These are phyloP conservation scores for Phoebastria nigripes DNA, from an alignment of 2,797 vertebrate species.

Conservation along the genomic window DNA sequence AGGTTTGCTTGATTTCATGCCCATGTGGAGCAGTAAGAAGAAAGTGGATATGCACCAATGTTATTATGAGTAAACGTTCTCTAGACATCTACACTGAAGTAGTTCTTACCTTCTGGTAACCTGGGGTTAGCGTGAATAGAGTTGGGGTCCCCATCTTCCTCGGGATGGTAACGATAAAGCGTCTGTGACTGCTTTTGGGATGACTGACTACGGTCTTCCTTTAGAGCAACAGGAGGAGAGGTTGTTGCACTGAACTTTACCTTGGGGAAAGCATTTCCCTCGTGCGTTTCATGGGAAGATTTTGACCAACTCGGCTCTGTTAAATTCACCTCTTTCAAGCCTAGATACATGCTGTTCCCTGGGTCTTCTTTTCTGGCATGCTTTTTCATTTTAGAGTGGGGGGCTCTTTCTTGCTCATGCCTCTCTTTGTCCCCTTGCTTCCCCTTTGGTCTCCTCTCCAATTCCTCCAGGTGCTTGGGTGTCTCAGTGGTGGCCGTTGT, in stretches of 20 bases:
- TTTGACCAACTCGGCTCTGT: not conserved
- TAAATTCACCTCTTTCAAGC: not conserved
- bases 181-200: slow-evolving; percentile 59
- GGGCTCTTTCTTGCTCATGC: not conserved
- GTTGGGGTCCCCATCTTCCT: slow-evolving; percentile 70
- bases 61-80: not conserved
- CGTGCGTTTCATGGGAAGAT: not conserved
- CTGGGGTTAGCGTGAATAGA: slow-evolving; percentile 66
- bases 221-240: slow-evolving; percentile 44
- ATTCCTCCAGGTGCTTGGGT: not conserved
- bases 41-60: not conserved
- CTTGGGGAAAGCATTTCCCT: slow-evolving; percentile 53
- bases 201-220: slow-evolving; percentile 42
- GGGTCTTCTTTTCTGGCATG: slow-evolving; percentile 28
- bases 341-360: not conserved
- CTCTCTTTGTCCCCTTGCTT: slow-evolving; percentile 7
- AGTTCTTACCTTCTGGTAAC: slow-evolving; percentile 71
- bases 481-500: not conserved
- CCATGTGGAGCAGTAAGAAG: not conserved
- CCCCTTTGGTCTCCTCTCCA: not conserved
- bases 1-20: not conserved
- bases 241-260: slow-evolving; percentile 69
- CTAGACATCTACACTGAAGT: not conserved
- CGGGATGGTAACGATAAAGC: slow-evolving; percentile 42
- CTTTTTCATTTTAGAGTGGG: slow-evolving; percentile 59